A percentile compares a stretch with the other conserved stretches of the same genome.
Conservation (phyloP, 2,113 vertebrate species). For the Laticauda laticaudata region DNA sequence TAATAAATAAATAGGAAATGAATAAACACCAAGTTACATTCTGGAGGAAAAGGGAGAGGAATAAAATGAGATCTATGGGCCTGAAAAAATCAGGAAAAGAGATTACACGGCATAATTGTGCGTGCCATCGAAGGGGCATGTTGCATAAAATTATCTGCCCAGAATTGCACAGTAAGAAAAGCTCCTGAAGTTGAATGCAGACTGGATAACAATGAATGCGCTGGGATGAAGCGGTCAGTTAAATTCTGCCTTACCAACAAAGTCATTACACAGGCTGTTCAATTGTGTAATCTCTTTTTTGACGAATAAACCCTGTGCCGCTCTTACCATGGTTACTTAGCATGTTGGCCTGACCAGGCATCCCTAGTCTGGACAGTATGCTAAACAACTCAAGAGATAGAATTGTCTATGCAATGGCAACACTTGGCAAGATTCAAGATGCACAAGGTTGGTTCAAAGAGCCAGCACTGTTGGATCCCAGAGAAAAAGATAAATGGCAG, state of each 20-base stretch:
- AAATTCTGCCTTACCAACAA: neutral
- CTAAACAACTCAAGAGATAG: neutral
- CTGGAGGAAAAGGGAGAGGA: neutral
- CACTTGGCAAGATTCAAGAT: neutral
- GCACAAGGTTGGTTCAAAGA: neutral
- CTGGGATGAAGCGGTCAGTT: neutral
- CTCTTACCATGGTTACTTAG: neutral
- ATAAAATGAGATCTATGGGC: neutral
- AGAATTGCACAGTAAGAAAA: too few species aligned
- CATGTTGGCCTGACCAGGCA: neutral
- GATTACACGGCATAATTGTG: neutral
- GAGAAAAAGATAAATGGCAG: neutral
- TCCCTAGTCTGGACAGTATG: neutral
- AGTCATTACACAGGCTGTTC: neutral
- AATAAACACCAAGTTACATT: neutral
- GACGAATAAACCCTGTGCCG: neutral
- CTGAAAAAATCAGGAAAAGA: neutral
- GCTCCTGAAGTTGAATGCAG: neutral
- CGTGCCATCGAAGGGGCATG: too few species aligned
- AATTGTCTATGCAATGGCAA: neutral
- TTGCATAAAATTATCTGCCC: neutral
- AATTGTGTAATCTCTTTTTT: neutral
- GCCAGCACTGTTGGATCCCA: neutral
- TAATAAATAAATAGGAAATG: neutral
- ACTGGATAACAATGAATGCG: neutral